A percentile compares a stretch with the other conserved stretches of the same genome.
phyloP scores from a whole-genome alignment of 2,113 vertebrate species.

The Elanus axillaris region DNA sequence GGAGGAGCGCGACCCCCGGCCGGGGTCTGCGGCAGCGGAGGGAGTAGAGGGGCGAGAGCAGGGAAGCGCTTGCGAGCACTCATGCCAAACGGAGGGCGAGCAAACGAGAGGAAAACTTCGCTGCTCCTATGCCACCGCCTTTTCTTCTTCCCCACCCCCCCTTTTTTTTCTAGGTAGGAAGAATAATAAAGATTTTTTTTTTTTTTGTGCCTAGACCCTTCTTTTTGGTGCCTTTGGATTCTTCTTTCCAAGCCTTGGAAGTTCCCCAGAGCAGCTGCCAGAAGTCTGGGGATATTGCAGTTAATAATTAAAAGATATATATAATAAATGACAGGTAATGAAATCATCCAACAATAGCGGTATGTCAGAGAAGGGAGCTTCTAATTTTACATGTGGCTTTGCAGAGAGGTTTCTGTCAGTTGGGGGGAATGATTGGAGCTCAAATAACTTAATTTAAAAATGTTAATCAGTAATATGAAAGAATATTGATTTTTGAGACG shows the following conservation, averaged over 20 bases:
- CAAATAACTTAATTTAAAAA: background rate
- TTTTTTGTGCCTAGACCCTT: background rate
- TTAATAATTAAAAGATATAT: slow-evolving; percentile 38
- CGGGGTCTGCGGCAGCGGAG: background rate
- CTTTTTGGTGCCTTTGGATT: background rate
- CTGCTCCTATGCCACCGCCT: background rate
- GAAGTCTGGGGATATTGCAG: background rate
- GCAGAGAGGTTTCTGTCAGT: background rate
- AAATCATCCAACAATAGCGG: slow-evolving; percentile 21
- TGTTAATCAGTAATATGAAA: background rate
- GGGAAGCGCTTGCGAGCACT: background rate
- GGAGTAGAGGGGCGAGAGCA: background rate
- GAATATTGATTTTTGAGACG: background rate
- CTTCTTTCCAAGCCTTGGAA: background rate
- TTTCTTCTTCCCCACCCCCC: too few species aligned
- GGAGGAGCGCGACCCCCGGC: background rate
- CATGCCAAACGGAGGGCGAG: background rate
- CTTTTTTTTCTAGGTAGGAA: too few species aligned
- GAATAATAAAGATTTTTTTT: background rate
- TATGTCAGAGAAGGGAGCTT: background rate
- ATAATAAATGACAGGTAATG: slow-evolving; percentile 38
- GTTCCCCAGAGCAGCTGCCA: background rate
- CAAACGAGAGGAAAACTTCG: background rate
- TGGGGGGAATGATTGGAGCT: background rate
- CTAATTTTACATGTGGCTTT: background rate